A percentile compares a stretch with the other conserved stretches of the same genome.
Conservation (phyloP, 2,888 invertebrate genomes). For the Clivina fossor region DNA sequence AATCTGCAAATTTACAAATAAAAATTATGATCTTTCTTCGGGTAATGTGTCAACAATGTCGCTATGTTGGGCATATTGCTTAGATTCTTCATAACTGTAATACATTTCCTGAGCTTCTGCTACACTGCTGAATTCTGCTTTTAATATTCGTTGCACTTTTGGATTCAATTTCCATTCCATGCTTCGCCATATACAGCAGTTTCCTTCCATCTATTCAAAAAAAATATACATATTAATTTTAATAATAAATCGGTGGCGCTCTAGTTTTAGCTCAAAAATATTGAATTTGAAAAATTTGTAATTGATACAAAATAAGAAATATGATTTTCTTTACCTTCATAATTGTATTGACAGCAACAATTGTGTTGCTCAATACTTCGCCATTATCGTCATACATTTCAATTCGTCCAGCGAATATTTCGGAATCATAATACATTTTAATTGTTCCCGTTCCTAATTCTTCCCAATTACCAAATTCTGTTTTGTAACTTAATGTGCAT, state of each 20-base stretch:
- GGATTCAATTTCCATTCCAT: slow-evolving; percentile 22
- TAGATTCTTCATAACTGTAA: slow-evolving; percentile 56
- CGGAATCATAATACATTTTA: slow-evolving; percentile 59
- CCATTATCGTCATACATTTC: slow-evolving; percentile 57
- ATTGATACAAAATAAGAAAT: slow-evolving; percentile 8
- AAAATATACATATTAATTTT: slow-evolving; percentile 9
- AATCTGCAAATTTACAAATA: no score
- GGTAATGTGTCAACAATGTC: slow-evolving; percentile 36
- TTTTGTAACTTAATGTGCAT: slow-evolving; percentile 53
- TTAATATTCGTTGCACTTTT: slow-evolving; percentile 45
- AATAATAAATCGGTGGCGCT: no score
- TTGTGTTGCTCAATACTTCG: slow-evolving; percentile 60
- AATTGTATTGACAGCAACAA: slow-evolving; percentile 62
- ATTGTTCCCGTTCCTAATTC: slow-evolving; percentile 51
- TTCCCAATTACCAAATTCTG: slow-evolving; percentile 51
- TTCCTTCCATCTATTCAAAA: slow-evolving; percentile 21
- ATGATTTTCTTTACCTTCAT: slow-evolving; percentile 57
- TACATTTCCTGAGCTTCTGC: slow-evolving; percentile 58
- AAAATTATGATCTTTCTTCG: no score
- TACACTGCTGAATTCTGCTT: slow-evolving; percentile 56
- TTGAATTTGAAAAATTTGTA: no score
- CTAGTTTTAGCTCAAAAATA: no score
- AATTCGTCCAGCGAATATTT: slow-evolving; percentile 60
- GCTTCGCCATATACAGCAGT: slow-evolving; percentile 16
- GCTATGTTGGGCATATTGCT: slow-evolving; percentile 46